Evolutionary conservation across 2,797 vertebrate genomes (phyloP), one percentile per base, ranked within the genome.

Genomic region (Arrhamphus sclerolepis): DNA sequence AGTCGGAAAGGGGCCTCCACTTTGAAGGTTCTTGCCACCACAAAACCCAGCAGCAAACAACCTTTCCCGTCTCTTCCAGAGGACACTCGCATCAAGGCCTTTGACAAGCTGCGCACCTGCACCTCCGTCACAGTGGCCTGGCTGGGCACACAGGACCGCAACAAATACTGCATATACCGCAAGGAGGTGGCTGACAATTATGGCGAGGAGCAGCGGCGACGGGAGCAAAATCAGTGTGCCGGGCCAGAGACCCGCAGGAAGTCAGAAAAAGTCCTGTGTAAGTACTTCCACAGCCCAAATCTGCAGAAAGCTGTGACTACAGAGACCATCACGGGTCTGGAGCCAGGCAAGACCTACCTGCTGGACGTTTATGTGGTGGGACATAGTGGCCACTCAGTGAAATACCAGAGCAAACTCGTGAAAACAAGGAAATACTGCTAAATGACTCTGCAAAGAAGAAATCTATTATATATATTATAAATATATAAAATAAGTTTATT

Each of bases 341-440:
- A 96, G 87, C 91, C 95, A 0, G 96, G 96, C 63, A 98, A 93
- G 85, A 96, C 95, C 67, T 99, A 99, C 89, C 91, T 99, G 88
- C 94, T 99, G 88, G 98, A 99, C 66, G 96, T 99, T 85, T 99
- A 99, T 0, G 96, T 95, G 75, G 94, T 98, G 73, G 96, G 95
- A 76, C 97, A 98, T 0, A 94, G 95, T 0, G 96, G 97, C 2
- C 96, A 99, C 85, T 96, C 97, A 0, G 96, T 98, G 76, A 98
- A 94, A 89, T 99, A 99, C 87, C 97, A 98, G 94, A 97, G 96
- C 90, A 99, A 99, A 94, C 82, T 99, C 59, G 95, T 99, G 87
- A 99, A 98, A 94, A 99, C 96, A 50, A 94, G 97, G 89, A 98
- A 96, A 87, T 94, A 96, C 90, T 99, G 98, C 89, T 98, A 98